Conservation (phyloP, 2,113 vertebrate genomes). For the Tauraco erythrolophus region DNA sequence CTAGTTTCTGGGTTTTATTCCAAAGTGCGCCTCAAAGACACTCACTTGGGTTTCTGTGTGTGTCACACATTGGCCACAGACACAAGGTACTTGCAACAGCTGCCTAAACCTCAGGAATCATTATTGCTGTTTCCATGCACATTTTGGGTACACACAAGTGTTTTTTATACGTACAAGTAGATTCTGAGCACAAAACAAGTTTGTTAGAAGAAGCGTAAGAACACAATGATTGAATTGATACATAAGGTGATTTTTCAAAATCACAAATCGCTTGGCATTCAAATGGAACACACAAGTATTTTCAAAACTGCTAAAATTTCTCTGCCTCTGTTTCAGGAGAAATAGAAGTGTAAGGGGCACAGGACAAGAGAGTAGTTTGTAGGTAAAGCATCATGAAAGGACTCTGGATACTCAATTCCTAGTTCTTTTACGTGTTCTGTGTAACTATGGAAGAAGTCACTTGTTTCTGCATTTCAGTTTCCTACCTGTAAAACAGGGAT, state of each 20-base stretch:
- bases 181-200: neutral
- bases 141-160: neutral
- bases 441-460: neutral
- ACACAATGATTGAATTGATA: neutral
- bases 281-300: neutral
- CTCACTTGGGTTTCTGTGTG: neutral
- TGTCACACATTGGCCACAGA: neutral
- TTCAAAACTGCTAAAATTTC: neutral
- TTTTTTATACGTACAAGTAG: neutral
- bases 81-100: neutral
- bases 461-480: neutral
- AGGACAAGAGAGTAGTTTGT: neutral
- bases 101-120: neutral
- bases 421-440: neutral
- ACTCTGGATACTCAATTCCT: neutral
- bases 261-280: neutral
- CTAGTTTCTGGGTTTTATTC: neutral
- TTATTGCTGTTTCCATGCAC: neutral
- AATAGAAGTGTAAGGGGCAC: neutral
- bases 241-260: neutral
- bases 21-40: neutral
- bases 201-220: neutral
- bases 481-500: neutral
- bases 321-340: neutral
- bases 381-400: neutral